A percentile compares a stretch with the other conserved stretches of the same genome.
Evolutionary conservation across 2,888 invertebrate genomes (phyloP).

Genomic region (Amblyjoppa proteus): DNA sequence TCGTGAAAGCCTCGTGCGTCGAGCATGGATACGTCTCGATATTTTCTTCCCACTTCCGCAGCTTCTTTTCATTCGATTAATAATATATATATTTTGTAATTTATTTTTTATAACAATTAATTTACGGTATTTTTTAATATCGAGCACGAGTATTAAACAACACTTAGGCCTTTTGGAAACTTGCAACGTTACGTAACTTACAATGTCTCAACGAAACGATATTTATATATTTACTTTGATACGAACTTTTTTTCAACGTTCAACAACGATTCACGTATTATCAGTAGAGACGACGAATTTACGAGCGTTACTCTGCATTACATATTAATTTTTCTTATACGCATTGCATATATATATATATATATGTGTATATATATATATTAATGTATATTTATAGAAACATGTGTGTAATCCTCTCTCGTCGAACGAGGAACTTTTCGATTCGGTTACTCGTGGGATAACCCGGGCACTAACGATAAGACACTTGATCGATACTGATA

Average conservation of each 20-base stretch:
- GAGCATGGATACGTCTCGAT: constrained; percentile 43
- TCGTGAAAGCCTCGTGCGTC: constrained; percentile 44
- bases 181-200: constrained; percentile 53
- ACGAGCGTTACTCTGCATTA: constrained; percentile 45
- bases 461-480: constrained; percentile 68
- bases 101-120: constrained; percentile 30
- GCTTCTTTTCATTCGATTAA: constrained; percentile 2
- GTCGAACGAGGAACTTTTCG: constrained; percentile 57
- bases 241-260: constrained; percentile 59
- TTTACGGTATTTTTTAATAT: background rate
- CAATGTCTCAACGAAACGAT: constrained; percentile 47
- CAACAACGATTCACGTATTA: constrained; percentile 62
- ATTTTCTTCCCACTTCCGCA: background rate
- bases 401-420: constrained; percentile 40
- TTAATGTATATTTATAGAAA: constrained; percentile 52
- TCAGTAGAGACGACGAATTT: constrained; percentile 64
- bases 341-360: background rate
- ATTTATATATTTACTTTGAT: constrained; percentile 37
- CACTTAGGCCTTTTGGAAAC: constrained; percentile 69
- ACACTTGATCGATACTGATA: constrained; percentile 64
- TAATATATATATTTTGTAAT: constrained; percentile 4
- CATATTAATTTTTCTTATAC: background rate
- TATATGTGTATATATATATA: background rate
- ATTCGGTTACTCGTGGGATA: constrained; percentile 51
- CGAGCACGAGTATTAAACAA: constrained; percentile 49